These are phyloP conservation scores for Dynastes grantii DNA, from an alignment of 2,888 invertebrate genomes.

Conservation along the genomic window DNA sequence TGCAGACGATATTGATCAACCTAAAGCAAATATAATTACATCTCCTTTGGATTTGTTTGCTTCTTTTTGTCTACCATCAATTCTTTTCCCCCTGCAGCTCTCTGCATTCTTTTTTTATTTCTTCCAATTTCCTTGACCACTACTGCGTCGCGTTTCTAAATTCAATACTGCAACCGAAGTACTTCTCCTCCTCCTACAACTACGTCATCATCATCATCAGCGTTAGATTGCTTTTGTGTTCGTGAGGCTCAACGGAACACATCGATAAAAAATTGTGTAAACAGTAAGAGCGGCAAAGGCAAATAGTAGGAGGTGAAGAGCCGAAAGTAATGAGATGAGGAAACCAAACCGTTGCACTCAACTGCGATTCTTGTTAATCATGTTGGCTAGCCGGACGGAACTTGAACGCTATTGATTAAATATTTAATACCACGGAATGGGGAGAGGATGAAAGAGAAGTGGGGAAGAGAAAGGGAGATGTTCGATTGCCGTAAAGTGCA, in stretches of 20 bases:
- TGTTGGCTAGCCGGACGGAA: slow-evolving; percentile 1
- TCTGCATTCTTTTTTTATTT: no score
- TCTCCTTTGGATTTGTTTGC: no score
- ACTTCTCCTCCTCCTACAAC: no score
- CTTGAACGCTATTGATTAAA: slow-evolving; percentile 21
- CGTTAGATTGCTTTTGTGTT: no score
- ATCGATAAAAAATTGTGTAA: slow-evolving; percentile 16
- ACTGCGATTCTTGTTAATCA: slow-evolving; percentile 21
- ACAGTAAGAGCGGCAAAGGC: not conserved
- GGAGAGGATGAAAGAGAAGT: not conserved
- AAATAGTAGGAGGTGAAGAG: slow-evolving; percentile 27
- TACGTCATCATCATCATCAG: no score
- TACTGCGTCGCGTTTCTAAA: no score
- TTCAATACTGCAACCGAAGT: no score
- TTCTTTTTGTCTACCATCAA: no score
- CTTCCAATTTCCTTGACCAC: no score
- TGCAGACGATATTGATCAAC: no score
- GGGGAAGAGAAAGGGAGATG: not conserved
- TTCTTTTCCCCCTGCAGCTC: no score
- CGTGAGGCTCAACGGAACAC: not conserved
- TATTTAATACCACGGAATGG: slow-evolving; percentile 11
- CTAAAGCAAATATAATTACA: no score
- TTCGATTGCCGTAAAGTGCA: slow-evolving; percentile 7
- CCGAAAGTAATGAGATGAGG: slow-evolving; percentile 32
- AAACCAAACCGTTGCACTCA: slow-evolving; percentile 30